phyloP scores from a whole-genome alignment of 2,113 vertebrate genomes.

The Ceuthmochares aereus region DNA sequence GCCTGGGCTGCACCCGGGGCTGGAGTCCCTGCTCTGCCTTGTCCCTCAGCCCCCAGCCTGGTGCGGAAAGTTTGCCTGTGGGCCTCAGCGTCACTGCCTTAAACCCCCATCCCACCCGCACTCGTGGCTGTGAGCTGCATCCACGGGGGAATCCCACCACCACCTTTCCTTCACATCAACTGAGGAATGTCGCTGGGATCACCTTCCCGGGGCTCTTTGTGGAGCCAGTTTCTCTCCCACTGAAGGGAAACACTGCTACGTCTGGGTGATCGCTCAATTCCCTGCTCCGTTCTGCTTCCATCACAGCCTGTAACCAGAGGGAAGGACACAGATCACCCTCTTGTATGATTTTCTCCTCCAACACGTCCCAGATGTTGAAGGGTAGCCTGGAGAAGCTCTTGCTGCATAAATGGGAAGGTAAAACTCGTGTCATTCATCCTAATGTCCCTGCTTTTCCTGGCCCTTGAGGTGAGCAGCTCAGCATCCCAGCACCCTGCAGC shows the following conservation, averaged over 20 bases:
- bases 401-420: not conserved
- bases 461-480: not conserved
- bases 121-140: rapidly evolving
- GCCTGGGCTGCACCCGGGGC: rapidly evolving
- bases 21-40: rapidly evolving
- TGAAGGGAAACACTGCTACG: rapidly evolving
- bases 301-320: not conserved
- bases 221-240: not conserved
- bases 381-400: not conserved
- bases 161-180: rapidly evolving
- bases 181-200: rapidly evolving
- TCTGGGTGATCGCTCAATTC: rapidly evolving
- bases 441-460: rapidly evolving
- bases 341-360: rapidly evolving
- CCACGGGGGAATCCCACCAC: rapidly evolving
- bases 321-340: not conserved
- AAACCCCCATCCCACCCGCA: rapidly evolving
- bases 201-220: rapidly evolving
- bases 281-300: rapidly evolving
- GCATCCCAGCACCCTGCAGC: not conserved
- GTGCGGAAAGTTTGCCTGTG: rapidly evolving
- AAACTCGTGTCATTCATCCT: not conserved
- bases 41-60: rapidly evolving
- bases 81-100: not conserved
- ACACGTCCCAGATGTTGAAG: rapidly evolving